Percentiles rank a stretch among this genome's conserved stretches.
Conservation (phyloP, 2,888 invertebrate species). For the Argynnis bischoffii region DNA sequence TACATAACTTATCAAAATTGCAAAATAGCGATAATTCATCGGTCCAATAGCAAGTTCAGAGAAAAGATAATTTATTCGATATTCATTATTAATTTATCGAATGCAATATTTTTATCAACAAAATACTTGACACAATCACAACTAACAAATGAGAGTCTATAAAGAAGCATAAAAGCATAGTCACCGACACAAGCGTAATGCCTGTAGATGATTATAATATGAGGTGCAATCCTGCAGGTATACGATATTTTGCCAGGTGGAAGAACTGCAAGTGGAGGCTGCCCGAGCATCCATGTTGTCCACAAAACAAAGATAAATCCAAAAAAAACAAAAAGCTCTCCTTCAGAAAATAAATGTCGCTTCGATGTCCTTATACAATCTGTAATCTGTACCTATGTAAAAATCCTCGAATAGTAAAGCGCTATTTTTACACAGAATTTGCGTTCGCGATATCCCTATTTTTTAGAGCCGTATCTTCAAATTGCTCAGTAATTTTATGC, state of each 20-base stretch:
- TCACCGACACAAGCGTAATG: conserved; percentile 63
- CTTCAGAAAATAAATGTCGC: conserved; percentile 77
- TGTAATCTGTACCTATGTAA: conserved; percentile 74
- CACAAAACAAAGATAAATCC: conserved; percentile 83
- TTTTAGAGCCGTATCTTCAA: conserved; percentile 69
- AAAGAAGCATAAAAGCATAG: conserved; percentile 57
- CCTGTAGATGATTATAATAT: conserved; percentile 81
- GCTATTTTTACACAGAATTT: conserved; percentile 76
- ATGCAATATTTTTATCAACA: conserved; percentile 23
- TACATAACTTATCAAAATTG: conserved; percentile 14
- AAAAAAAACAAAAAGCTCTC: conserved; percentile 76
- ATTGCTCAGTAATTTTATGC: conserved; percentile 71
- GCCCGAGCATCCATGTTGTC: conserved; percentile 86
- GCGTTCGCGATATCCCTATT: conserved; percentile 58
- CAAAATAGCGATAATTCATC: conserved; percentile 20
- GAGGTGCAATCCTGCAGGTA: conserved; percentile 85
- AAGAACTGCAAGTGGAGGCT: conserved; percentile 90
- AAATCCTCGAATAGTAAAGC: conserved; percentile 69
- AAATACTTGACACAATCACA: conserved; percentile 28
- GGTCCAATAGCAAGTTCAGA: conserved; percentile 8
- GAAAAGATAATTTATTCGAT: conserved; percentile 31
- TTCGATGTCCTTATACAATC: conserved; percentile 68
- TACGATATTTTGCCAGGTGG: conserved; percentile 93
- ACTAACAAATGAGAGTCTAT: conserved; percentile 38
- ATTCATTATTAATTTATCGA: conserved; percentile 20